Base-by-base conservation (phyloP, 1,140 invertebrate species). In the Amyelois transitella region DNA sequence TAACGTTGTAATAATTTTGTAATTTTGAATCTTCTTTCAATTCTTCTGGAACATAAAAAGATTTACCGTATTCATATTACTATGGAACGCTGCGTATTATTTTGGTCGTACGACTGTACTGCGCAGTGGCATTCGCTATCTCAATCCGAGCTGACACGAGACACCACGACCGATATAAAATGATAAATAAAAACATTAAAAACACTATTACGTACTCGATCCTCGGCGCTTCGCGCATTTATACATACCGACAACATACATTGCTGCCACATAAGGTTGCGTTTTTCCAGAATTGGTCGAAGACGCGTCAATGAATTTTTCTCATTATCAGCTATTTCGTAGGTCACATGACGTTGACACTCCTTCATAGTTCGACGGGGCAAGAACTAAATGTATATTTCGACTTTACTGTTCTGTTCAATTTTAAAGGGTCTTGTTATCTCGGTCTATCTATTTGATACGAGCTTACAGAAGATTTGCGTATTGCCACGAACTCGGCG, bases 61-160 rank as follows among this genome's bases (percentile, higher is more conserved):
- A n/a, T n/a, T n/a, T n/a, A n/a, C n/a, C n/a, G n/a, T n/a, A n/a
- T n/a, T n/a, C n/a, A 53, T 51, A 18, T 17, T 69, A 66, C 53
- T 54, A 32, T 56, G 64, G 70, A 74, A n/a, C 50, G 47, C 53
- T 66, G 65, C 62, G 64, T 63, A 72, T 70, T 75, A 38, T 38
- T 38, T 38, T 14, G n/a, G 32, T 83, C 66, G 52, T 69, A 60
- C 52, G 58, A 76, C 32, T 48, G 32, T 48, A 84, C 60, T 84
- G 73, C 81, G 81, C 79, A 81, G 75, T 79, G 65, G 63, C 67
- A 71, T 52, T 52, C 62, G 69, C 72, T 83, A 83, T 81, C 77
- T 72, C 61, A 75, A 72, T 75, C 68, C 66, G 64, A 69, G 66
- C 65, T 73, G 69, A 72, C 77, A 62, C 32, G 32, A 38, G 32